Evolutionary conservation across 2,888 invertebrate genomes (phyloP).

Genomic region (Caenorhabditis drosophilae): DNA sequence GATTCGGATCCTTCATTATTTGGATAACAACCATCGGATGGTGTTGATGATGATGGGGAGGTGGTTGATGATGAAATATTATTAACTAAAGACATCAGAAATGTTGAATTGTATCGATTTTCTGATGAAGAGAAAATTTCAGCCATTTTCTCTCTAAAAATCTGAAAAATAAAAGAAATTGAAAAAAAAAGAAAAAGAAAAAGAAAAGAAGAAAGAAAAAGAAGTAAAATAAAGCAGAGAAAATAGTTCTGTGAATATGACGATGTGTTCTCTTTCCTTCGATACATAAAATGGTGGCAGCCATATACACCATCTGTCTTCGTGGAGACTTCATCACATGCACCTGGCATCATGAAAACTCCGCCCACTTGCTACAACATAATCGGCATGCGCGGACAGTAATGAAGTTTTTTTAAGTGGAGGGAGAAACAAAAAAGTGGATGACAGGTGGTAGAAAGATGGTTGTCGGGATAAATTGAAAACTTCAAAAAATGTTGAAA

Average conservation of each 20-base stretch:
- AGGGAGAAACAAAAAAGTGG: background rate
- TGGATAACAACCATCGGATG: background rate
- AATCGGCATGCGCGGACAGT: background rate
- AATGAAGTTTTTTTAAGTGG: conserved; percentile 8
- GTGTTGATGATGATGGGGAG: too few relatives aligned
- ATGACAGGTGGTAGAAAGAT: background rate
- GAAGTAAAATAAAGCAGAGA: too few relatives aligned
- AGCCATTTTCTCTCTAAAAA: background rate
- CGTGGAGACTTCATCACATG: background rate
- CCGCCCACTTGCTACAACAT: background rate
- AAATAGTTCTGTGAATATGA: too few relatives aligned
- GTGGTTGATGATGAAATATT: too few relatives aligned
- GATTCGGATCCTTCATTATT: background rate
- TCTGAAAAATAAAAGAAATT: background rate
- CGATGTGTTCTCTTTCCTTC: too few relatives aligned
- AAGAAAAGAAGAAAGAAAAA: background rate
- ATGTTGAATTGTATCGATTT: too few relatives aligned
- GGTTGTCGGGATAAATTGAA: background rate
- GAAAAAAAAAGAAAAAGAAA: background rate
- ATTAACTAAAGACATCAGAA: too few relatives aligned
- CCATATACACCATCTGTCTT: background rate
- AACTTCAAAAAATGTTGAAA: background rate
- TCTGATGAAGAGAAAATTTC: too few relatives aligned
- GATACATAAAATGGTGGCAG: background rate
- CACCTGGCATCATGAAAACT: background rate